Conservation (phyloP, 2,113 vertebrate genomes). For the Pholis gunnellus region DNA sequence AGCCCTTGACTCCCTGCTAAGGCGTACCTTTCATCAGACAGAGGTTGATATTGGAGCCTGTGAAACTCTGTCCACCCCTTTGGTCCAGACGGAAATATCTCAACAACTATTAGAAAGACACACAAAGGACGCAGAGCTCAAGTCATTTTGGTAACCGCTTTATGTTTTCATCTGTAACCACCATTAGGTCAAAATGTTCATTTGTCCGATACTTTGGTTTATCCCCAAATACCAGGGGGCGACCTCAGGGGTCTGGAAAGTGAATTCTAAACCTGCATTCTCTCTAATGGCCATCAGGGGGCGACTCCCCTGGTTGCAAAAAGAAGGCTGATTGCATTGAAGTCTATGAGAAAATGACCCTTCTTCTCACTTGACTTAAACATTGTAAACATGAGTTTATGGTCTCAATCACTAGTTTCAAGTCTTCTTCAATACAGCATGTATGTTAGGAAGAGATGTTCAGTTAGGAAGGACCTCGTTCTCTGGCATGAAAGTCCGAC, state of each 20-base stretch:
- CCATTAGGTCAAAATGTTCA: neutral
- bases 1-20: neutral
- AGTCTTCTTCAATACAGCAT: too few relatives aligned
- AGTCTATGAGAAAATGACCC: neutral
- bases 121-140: neutral
- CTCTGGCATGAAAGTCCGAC: neutral
- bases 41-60: neutral
- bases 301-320: too few relatives aligned
- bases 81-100: neutral
- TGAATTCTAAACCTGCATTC: neutral
- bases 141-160: neutral
- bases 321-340: neutral
- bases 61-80: neutral
- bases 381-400: neutral
- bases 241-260: neutral
- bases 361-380: neutral
- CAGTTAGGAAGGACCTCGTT: neutral
- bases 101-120: neutral
- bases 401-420: neutral
- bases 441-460: neutral
- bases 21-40: neutral
- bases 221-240: neutral
- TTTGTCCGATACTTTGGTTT: neutral
- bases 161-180: neutral
- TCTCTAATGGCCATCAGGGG: neutral